Base-by-base conservation (phyloP, 2,888 invertebrate genomes). In the Sclerodermus sp. region DNA sequence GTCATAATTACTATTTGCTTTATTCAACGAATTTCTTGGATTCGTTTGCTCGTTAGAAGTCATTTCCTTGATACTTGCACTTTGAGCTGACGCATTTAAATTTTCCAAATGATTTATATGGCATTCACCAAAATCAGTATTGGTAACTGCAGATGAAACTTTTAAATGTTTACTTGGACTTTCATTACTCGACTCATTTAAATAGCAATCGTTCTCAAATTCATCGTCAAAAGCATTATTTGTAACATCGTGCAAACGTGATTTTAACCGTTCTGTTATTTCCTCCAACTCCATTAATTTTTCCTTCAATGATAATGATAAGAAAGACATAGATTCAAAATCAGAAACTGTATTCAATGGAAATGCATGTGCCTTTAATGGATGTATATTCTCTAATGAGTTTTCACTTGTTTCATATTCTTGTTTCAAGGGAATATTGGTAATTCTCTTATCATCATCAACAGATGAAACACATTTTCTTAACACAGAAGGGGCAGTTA, bases 281-380 rank as follows among this genome's bases (percentile, higher is more conserved):
- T 84, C 83, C 62, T 86, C 85, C 30, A 86, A 66, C 70, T 86
- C 86, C 0, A 80, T 81, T 55, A 85, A 82, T 74, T 86, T 86
- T 51, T 85, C 79, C 76, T 76, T 75, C 3, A 77, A 53, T 3
- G 76, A 76, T 29, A 64, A 64, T 0, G 77, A 76, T 18, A 77
- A 61, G 52, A 75, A 69, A 17, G 76, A 71, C 66, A 73, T 71
- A 1, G 76, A 74, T 23, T 23, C 23, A 23, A 23, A 23, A 23
- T 23, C 23, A 23, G 23, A 23, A 23, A 23, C 3, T 8, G 23
- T 23, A 23, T 23, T 23, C 23, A 23, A 23, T 8, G 23, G 3
- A 23, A 5, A 8, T 23, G 23, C 23, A 23, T 23, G 4, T 8
- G 23, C 3, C 8, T 23, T 8, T 23, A n/a, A n/a, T n/a, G n/a